Evolutionary conservation across 1,140 invertebrate genomes (phyloP), one percentile per base, ranked within the genome.

Genomic region (Paramacrobiotus metropolitanus): DNA sequence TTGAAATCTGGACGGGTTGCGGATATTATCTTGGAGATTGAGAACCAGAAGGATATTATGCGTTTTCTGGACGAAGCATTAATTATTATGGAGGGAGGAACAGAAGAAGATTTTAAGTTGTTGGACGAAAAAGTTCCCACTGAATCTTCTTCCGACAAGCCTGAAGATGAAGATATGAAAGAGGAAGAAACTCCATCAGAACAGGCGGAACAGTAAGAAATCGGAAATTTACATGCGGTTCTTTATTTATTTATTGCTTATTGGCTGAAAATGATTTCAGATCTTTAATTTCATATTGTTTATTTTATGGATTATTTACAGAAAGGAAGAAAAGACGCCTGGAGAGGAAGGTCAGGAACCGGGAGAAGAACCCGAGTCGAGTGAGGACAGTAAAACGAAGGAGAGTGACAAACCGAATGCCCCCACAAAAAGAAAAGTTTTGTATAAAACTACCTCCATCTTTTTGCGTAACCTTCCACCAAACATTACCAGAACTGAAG

Each of bases 391-490:
- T 68, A 60, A 64, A 2, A 30, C 15, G 62, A 62, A 62, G 30
- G 44, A 60, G 21, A 62, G 34, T 30, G 61, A 30, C 1, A 59
- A 65, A 61, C 61, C 48, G 2, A 34, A 31, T 9, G 31, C 21
- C 20, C 29, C 66, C n/a, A 65, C 62, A 3, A 67, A 70, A 60
- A 69, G 73, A 0, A 67, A 75, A 63, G 72, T 76, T 29, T 71
- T 82, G 24, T 93, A 98, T 70, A 88, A 89, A 71, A 98, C 94
- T 1, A 86, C 86, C 21, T 96, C 92, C 0, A 95, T 99, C 64
- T 98, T 97, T 69, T 77, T 99, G 20, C 77, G 93, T 30, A 96
- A 96, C 74, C 77, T 99, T 30, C 86, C 92, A 0, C 89, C 93
- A 0, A 85, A 84, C 1, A 94, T 97, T 60, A 96, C 89, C 0